phyloP scores from a whole-genome alignment of 1,140 invertebrate species.

The Leptonema lineaticorne region DNA sequence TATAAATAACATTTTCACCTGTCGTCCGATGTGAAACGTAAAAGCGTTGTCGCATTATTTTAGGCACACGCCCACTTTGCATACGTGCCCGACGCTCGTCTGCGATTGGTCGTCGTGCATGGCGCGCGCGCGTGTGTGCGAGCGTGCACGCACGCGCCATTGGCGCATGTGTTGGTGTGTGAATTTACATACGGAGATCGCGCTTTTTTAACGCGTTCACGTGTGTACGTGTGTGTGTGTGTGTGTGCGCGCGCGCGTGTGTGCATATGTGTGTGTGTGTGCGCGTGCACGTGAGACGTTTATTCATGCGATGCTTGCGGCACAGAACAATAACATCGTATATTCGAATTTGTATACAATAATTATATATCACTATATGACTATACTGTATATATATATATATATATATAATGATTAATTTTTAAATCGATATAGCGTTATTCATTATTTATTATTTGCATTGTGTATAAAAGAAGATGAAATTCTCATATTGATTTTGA shows the following conservation, averaged over 20 bases:
- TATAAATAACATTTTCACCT: too few relatives aligned
- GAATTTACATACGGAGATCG: constrained; percentile 39
- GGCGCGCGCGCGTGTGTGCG: constrained; percentile 16
- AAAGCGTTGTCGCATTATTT: neutral
- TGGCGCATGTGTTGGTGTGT: constrained; percentile 14
- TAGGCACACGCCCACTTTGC: constrained; percentile 41
- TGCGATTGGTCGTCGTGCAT: constrained; percentile 32
- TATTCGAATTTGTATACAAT: neutral
- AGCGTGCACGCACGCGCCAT: constrained; percentile 22
- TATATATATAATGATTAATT: too few relatives aligned
- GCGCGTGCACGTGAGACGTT: constrained; percentile 7
- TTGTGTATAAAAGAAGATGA: too few relatives aligned
- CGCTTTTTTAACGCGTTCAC: constrained; percentile 2
- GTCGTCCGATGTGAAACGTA: too few relatives aligned
- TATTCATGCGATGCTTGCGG: constrained; percentile 35
- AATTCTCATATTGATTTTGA: too few relatives aligned
- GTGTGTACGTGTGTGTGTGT: neutral
- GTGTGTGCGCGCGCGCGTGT: constrained; percentile 3
- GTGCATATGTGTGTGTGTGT: constrained; percentile 20
- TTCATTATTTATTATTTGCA: too few relatives aligned
- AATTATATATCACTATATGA: too few relatives aligned
- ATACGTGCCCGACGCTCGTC: constrained; percentile 23
- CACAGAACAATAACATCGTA: neutral
- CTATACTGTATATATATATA: too few relatives aligned
- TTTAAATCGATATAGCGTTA: too few relatives aligned